These are phyloP conservation scores for Pocillopora meandrina DNA, from an alignment of 92 coral and sea anemone species.

Conservation along the genomic window DNA sequence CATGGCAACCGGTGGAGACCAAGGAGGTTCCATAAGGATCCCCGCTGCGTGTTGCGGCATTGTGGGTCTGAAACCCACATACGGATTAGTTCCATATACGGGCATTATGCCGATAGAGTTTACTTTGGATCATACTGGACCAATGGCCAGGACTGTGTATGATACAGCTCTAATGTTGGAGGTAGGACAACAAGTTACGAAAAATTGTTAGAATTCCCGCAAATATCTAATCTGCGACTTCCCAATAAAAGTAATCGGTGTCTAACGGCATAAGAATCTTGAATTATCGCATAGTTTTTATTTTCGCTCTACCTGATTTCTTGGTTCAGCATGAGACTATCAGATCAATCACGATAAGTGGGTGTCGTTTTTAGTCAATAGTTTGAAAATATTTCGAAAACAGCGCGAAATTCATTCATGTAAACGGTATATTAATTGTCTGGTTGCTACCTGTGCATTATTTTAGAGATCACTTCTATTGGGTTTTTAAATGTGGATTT, in stretches of 20 bases:
- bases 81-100: slow-evolving; percentile 84
- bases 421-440: too few species aligned
- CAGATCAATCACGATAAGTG: too few species aligned
- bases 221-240: neutral
- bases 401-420: too few species aligned
- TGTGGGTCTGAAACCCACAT: slow-evolving; percentile 87
- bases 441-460: too few species aligned
- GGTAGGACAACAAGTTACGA: slow-evolving; percentile 26
- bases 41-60: slow-evolving; percentile 80
- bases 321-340: too few species aligned
- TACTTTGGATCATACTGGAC: slow-evolving; percentile 72
- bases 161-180: slow-evolving; percentile 73
- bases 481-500: neutral
- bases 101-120: slow-evolving; percentile 68
- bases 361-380: too few species aligned
- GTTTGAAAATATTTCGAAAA: too few species aligned
- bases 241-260: too few species aligned
- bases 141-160: slow-evolving; percentile 75
- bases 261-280: too few species aligned
- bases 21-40: slow-evolving; percentile 87
- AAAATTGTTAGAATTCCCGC: neutral
- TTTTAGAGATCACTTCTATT: too few species aligned
- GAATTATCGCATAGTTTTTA: too few species aligned
- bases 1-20: slow-evolving; percentile 92
- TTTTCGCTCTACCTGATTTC: too few species aligned